Evolutionary conservation across 2,113 vertebrate genomes (phyloP), one percentile per base, ranked within the genome.

Genomic region (Neogobius melanostomus): DNA sequence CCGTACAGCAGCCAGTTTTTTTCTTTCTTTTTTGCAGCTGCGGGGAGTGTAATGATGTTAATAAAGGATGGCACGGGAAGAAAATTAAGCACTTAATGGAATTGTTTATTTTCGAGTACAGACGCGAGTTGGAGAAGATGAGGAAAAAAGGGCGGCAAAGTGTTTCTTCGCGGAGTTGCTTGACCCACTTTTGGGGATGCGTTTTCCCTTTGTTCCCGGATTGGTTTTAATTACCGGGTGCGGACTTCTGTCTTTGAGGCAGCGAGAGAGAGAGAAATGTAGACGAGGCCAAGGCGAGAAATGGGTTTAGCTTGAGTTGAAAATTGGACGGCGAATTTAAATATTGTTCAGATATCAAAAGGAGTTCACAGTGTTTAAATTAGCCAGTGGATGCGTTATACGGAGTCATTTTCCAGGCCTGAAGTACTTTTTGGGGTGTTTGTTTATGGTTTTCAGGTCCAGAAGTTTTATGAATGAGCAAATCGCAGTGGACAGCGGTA

Each of bases 21-120:
- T 9, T 9, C 4, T 36, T 5, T 36, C 3, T 5, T 36, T 36
- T 36, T 36, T 36, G 84, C 70, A 75, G 81, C 71, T 42, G 47
- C 43, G 67, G 72, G 66, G 69, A 56, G 63, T 75, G 63, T 77
- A 77, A 82, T 70, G 80, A 81, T 76, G 66, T 87, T 82, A 79
- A 84, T 73, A 72, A 71, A 76, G 68, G 44, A 80, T 72, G 77
- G 63, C 78, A 84, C 57, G 49, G 69, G 60, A 50, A 79, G 75
- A 73, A 80, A 82, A 84, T 84, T 64, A 81, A 85, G 82, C 66
- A 74, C 78, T 75, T 81, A 78, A 82, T 81, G 76, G 68, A 76
- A 76, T 72, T 81, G 72, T 86, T 87, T 79, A 66, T 85, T 88
- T 87, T 79, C 59, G 42, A 74, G 64, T 57, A 54, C 51, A 49